A percentile compares a stretch with the other conserved stretches of the same genome.
Evolutionary conservation across 2,797 vertebrate species (phyloP).

Genomic region (Pagetopsis macropterus): DNA sequence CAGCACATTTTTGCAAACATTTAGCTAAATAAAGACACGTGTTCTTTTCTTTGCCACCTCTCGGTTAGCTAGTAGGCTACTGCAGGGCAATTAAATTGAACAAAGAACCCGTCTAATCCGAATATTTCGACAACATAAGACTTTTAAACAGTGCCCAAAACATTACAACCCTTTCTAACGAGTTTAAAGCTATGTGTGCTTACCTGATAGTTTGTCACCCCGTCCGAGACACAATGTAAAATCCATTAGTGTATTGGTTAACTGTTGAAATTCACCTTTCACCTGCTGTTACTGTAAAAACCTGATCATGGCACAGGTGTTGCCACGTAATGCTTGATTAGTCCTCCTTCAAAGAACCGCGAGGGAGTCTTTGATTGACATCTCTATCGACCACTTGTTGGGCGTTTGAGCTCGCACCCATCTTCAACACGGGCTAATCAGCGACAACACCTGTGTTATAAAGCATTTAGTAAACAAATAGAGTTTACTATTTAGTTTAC

Average conservation of each 20-base stretch:
- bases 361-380: conserved; percentile 24
- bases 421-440: conserved; percentile 4
- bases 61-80: not conserved
- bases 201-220: conserved; percentile 12
- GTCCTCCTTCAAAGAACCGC: not conserved
- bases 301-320: not conserved
- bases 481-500: too few relatives aligned
- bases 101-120: conserved; percentile 15
- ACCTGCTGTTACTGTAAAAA: not conserved
- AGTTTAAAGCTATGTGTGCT: conserved; percentile 5
- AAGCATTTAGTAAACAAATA: too few relatives aligned
- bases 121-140: not conserved
- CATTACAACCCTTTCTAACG: conserved; percentile 9
- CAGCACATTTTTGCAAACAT: not conserved
- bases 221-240: not conserved
- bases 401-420: not conserved
- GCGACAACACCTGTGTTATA: not conserved
- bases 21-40: conserved; percentile 9
- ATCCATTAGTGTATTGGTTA: conserved; percentile 6
- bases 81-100: conserved; percentile 43
- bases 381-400: not conserved
- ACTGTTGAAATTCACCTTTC: not conserved
- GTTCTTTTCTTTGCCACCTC: conserved; percentile 36
- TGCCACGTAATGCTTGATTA: conserved; percentile 17
- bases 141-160: conserved; percentile 11